Percentiles rank a stretch among this genome's conserved stretches.
phyloP scores from a whole-genome alignment of 1,140 invertebrate genomes.

The Drosophila carrolli region DNA sequence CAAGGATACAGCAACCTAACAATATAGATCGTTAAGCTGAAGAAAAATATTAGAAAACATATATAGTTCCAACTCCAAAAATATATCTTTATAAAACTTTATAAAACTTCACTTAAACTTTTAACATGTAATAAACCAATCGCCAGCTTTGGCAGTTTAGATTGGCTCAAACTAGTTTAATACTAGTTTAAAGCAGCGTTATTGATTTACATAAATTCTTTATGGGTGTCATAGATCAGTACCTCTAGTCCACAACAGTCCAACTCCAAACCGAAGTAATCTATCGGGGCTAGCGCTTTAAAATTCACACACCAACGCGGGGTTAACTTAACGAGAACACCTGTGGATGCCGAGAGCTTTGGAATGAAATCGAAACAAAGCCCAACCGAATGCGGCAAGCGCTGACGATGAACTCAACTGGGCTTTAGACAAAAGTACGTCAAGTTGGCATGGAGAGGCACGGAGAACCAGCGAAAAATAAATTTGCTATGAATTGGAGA shows the following conservation, averaged over 20 bases:
- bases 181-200: constrained; percentile 59
- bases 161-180: constrained; percentile 62
- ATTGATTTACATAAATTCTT: constrained; percentile 34
- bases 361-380: constrained; percentile 16
- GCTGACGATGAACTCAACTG: constrained; percentile 58
- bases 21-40: not conserved
- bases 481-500: constrained; percentile 51
- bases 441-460: constrained; percentile 34
- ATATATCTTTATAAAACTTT: not conserved
- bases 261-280: constrained; percentile 9
- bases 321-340: constrained; percentile 19
- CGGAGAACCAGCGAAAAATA: constrained; percentile 26
- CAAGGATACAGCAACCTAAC: too few species aligned
- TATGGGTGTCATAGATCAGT: constrained; percentile 24
- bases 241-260: constrained; percentile 6
- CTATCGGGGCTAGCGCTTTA: constrained; percentile 8
- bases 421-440: constrained; percentile 40
- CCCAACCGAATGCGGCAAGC: constrained; percentile 47
- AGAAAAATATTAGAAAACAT: not conserved
- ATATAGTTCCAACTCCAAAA: not conserved
- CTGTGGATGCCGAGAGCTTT: constrained; percentile 7
- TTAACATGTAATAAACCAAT: constrained; percentile 27
- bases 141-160: constrained; percentile 22
- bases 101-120: constrained; percentile 3
- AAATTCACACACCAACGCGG: constrained; percentile 36